These are phyloP conservation scores for Polyploca ridens DNA, from an alignment of 2,888 invertebrate genomes.

Conservation along the genomic window DNA sequence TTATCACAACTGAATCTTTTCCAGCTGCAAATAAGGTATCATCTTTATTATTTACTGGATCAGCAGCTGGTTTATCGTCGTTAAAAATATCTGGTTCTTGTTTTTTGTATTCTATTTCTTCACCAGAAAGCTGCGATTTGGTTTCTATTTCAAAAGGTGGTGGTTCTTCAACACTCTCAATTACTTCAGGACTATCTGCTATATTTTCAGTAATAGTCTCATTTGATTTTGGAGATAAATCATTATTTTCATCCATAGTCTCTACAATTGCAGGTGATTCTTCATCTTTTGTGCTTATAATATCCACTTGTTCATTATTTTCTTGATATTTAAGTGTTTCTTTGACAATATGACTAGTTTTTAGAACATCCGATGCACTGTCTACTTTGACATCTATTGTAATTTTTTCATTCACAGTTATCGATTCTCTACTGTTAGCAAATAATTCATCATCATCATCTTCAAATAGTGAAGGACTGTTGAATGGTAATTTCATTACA, in stretches of 20 bases:
- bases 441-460: constrained; percentile 57
- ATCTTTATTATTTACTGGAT: constrained; percentile 14
- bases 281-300: not conserved
- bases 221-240: not conserved
- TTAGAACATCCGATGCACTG: constrained; percentile 13
- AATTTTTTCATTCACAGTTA: constrained; percentile 10
- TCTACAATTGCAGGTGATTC: constrained; percentile 14
- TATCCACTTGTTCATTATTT: constrained; percentile 4
- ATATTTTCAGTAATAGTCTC: too few relatives aligned
- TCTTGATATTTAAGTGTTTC: not conserved
- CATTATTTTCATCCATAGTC: constrained; percentile 11
- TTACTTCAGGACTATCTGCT: not conserved
- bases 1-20: constrained; percentile 20
- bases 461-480: constrained; percentile 57
- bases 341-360: constrained; percentile 15
- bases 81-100: constrained; percentile 2
- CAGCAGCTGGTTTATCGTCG: constrained; percentile 4
- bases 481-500: constrained; percentile 26
- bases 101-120: constrained; percentile 14
- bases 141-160: not conserved
- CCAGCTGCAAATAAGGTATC: constrained; percentile 22
- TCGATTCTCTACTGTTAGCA: constrained; percentile 19
- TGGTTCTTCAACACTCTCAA: not conserved
- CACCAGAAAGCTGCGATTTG: not conserved
- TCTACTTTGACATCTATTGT: constrained; percentile 15